Evolutionary conservation across 23 tunicate genomes (phyloP), one percentile per base, ranked within the genome.

Genomic region (Pegea sp.): DNA sequence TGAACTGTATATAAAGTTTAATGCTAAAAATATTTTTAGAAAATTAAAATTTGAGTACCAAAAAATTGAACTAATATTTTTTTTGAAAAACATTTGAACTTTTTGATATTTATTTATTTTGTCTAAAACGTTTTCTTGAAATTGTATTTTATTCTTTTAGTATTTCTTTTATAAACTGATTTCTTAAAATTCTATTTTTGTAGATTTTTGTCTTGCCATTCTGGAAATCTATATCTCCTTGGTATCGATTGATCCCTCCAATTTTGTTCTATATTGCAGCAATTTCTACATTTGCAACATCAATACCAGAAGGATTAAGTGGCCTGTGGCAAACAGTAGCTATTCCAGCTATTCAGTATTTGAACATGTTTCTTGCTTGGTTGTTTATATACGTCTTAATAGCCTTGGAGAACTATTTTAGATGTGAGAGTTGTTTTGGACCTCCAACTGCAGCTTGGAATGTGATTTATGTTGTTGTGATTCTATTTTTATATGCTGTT

Each of bases 261-360:
- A 56, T 56, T 13, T 22, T 56, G 1, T 56, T 26, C 43, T 28
- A 26, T 31, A 42, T 31, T 3, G 31, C 31, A 21, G 31, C 29
- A 1, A 16, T 56, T 28, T 26, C 27, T 26, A 16, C 31, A 7
- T 56, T 16, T 42, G 43, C 33, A 7, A 30, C 43, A 28, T 22
- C 22, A 30, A 26, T 56, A 18, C 4, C 33, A n/a, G 61, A 21
- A 8, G 11, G 32, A 44, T 68, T 74, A 33, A 51, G 63, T 31
- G 34, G 74, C 33, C 52, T 89, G 62, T 66, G 62, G 60, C 75
- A 71, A 24, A 89, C 74, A 81, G 42, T 89, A 49, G 63, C 64
- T 30, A 89, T 89, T 38, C 91, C 98, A 8, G 80, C 75, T 27
- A 71, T 62, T 28, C 71, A 77, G 42, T 76, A 71, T 62, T 33